Evolutionary conservation across 2,797 vertebrate genomes (phyloP), one percentile per base, ranked within the genome.

Genomic region (Xenops minutus): DNA sequence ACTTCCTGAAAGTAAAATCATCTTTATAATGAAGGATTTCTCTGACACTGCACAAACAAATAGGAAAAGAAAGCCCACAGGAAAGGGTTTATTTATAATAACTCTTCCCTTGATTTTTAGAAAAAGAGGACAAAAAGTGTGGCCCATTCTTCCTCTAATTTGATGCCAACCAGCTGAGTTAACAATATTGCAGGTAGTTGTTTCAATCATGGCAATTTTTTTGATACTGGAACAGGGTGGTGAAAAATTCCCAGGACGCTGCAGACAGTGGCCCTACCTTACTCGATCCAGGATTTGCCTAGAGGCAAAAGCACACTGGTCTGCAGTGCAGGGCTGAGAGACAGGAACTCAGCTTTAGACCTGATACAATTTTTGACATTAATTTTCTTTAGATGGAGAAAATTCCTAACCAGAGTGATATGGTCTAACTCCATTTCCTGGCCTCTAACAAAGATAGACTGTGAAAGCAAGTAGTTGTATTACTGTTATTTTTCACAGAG

Each of bases 1-100:
- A 27, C 52, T 79, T 95, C 64, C 74, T 95, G 73, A 94, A 96
- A 92, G 75, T 80, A 81, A 92, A 96, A 92, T 89, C 62, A 82
- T 92, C 71, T 95, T 85, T 95, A 87, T 77, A 96, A 95, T 81
- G 93, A 96, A 96, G 84, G 63, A 91, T 95, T 92, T 96, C 88
- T 92, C 76, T 86, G 86, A 90, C 76, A 85, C 6, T 71, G 74
- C 80, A 90, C 51, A 92, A 91, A 95, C 46, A 96, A 94, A 96
- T 44, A 55, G 73, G 32, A 93, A 95, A 93, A 83, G 54, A 92
- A 96, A 89, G 92, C 80, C 89, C 63, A 61, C 30, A 66, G 84
- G 74, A 76, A 95, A 87, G n/a, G 52, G 27, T 88, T 95, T 95
- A 76, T 81, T 89, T 91, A 84, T 63, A 92, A 71, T 76, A 93